These are phyloP conservation scores for Eremophila alpestris DNA, from an alignment of 2,797 vertebrate genomes.

Conservation along the genomic window DNA sequence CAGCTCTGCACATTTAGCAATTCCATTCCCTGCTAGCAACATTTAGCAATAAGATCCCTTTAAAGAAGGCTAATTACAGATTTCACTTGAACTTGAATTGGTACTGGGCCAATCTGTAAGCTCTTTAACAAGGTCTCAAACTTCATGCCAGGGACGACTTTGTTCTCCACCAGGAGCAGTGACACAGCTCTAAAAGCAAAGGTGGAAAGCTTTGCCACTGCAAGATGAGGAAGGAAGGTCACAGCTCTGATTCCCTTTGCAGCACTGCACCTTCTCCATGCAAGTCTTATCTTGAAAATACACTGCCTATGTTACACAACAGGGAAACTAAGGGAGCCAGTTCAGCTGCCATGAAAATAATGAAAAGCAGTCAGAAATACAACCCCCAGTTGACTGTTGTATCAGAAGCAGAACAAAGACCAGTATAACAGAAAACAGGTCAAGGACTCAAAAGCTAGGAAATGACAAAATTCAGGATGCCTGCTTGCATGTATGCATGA, in stretches of 20 bases:
- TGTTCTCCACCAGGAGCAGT: not conserved
- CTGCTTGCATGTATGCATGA: too few species aligned
- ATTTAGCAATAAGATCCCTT: not conserved
- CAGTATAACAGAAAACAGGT: not conserved
- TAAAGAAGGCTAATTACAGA: constrained; percentile 26
- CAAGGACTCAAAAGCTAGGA: not conserved
- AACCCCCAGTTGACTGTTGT: not conserved
- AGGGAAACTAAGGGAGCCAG: not conserved
- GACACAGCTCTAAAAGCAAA: not conserved
- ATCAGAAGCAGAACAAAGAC: not conserved
- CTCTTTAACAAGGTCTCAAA: constrained; percentile 16
- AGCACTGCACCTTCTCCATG: not conserved
- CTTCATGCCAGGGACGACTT: not conserved
- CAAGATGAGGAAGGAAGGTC: not conserved
- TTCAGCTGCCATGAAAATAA: not conserved
- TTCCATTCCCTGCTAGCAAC: not conserved
- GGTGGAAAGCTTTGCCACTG: not conserved
- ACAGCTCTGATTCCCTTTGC: not conserved
- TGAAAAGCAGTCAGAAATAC: not conserved
- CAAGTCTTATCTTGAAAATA: not conserved
- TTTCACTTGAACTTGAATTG: not conserved
- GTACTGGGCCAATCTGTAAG: not conserved
- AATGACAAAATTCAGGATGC: not conserved
- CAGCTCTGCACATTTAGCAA: not conserved
- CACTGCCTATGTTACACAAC: not conserved